phyloP scores from a whole-genome alignment of 2,888 invertebrate genomes.

The Marasmarcha lunaedactyla region DNA sequence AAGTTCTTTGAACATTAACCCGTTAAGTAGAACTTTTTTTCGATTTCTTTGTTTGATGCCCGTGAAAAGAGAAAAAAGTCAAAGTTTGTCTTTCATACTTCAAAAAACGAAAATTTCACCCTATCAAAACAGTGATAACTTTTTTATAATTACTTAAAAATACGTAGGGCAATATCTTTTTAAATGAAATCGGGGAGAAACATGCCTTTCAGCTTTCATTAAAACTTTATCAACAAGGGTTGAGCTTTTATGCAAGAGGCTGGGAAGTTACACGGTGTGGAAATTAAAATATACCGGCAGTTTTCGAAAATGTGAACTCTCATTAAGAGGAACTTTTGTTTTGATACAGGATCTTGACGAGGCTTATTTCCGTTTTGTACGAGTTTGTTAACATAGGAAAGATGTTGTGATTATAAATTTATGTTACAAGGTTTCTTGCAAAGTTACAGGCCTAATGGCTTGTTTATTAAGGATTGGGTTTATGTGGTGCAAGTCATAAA shows the following conservation, averaged over 20 bases:
- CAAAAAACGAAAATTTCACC: neutral
- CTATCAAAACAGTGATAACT: neutral
- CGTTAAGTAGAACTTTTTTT: too few species aligned
- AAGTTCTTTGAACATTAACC: too few species aligned
- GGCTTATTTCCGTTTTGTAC: too few species aligned
- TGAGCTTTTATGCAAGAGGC: neutral
- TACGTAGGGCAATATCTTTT: neutral
- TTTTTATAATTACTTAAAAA: slow-evolving; percentile 1
- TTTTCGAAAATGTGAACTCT: neutral
- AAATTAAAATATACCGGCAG: neutral
- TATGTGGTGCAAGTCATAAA: too few species aligned
- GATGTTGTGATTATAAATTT: too few species aligned
- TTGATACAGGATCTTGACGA: neutral
- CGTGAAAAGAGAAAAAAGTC: too few species aligned
- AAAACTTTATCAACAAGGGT: slow-evolving; percentile 1
- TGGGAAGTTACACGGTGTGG: neutral
- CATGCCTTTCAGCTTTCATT: slow-evolving; percentile 1
- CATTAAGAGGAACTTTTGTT: neutral
- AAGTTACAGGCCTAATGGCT: too few species aligned
- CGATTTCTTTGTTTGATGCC: too few species aligned
- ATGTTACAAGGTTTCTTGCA: too few species aligned
- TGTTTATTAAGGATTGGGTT: too few species aligned
- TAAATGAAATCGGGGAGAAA: neutral
- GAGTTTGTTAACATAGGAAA: too few species aligned
- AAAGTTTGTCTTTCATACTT: too few species aligned